These are phyloP conservation scores for Myodes glareolus DNA, from an alignment of 2,113 vertebrate species.

Conservation along the genomic window DNA sequence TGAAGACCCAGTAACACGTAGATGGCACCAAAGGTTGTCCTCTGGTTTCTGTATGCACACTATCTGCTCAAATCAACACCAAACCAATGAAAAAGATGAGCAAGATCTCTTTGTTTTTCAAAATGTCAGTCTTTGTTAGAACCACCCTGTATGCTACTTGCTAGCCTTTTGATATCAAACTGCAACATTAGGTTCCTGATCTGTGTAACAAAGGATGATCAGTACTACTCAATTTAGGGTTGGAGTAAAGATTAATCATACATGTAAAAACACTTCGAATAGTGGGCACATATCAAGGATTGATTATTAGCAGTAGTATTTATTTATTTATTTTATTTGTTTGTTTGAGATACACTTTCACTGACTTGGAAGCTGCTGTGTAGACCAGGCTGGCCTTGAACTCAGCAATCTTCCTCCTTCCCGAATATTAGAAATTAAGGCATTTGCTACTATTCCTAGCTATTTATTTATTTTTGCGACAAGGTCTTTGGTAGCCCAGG, in stretches of 20 bases:
- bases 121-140: background rate
- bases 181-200: background rate
- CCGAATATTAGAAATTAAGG: background rate
- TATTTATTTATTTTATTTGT: background rate
- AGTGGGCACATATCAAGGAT: background rate
- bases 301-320: background rate
- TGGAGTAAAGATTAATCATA: background rate
- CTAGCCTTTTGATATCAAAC: background rate
- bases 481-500: background rate
- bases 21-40: background rate
- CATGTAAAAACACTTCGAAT: background rate
- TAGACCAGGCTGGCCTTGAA: background rate
- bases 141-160: background rate
- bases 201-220: background rate
- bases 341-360: background rate
- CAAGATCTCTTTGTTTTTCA: background rate
- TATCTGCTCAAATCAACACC: background rate
- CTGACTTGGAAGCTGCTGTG: background rate
- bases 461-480: background rate
- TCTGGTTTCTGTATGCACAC: background rate
- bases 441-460: background rate
- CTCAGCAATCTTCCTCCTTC: background rate
- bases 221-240: background rate
- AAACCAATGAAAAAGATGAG: background rate
- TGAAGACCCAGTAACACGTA: background rate